Evolutionary conservation across 2,113 vertebrate species (phyloP).

Genomic region (Melanocharis versteri): DNA sequence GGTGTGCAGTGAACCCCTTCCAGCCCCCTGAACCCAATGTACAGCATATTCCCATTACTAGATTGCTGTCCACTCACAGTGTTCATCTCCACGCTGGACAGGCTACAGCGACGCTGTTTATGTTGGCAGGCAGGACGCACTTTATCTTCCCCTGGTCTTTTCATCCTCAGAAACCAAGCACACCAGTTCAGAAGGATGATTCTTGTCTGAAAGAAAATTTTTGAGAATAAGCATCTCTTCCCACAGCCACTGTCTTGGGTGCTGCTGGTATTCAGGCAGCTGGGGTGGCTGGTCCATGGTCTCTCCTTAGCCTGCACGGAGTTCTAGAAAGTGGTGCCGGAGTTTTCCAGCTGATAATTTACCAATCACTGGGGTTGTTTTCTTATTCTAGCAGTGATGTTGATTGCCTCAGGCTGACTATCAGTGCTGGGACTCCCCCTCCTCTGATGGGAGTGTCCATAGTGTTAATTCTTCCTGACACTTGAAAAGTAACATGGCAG

Average conservation of each 20-base stretch:
- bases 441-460: background rate
- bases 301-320: background rate
- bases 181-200: conserved; percentile 94
- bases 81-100: conserved; percentile 83
- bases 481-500: background rate
- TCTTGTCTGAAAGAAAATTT: conserved; percentile 78
- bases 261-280: background rate
- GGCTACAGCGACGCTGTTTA: conserved; percentile 79
- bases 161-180: conserved; percentile 96
- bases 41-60: conserved; percentile 83
- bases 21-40: conserved; percentile 83
- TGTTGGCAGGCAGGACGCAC: conserved; percentile 85
- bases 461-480: background rate
- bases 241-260: background rate
- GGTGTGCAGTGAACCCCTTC: conserved; percentile 82
- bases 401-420: background rate
- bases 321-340: background rate
- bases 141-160: conserved; percentile 85
- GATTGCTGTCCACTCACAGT: conserved; percentile 66
- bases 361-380: background rate
- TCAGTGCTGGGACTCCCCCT: background rate
- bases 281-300: background rate
- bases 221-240: background rate
- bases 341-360: background rate
- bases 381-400: background rate